Base-by-base conservation (phyloP, 2,797 vertebrate genomes). In the Mus caroli region DNA sequence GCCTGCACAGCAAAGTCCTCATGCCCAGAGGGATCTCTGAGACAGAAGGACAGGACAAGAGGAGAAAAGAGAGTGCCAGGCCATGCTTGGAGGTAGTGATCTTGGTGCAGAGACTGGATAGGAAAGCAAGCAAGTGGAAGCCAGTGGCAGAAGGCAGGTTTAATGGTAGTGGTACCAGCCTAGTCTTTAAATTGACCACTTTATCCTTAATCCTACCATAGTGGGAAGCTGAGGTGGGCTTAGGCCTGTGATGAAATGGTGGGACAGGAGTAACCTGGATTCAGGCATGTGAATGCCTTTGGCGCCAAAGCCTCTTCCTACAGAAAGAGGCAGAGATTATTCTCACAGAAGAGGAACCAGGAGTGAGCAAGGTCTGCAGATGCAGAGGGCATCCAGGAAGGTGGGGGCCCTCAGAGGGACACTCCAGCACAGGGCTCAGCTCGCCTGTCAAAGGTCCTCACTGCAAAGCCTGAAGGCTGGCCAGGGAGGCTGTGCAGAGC, bases 391-490 rank as follows among this genome's bases (percentile, higher is more conserved):
- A 46, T 40, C n/a, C 50, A 56, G 9, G 34, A 69, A 86, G 50
- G 75, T 19, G 7, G 4, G n/a, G n/a, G 11, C 62, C 46, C 22
- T 0, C 0, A 31, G 62, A 37, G 15, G 11, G 22, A 58, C 0
- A 14, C 37, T 8, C 31, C 9, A 10, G 40, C 40, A 26, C 26
- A 40, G 46, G 40, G 26, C 24, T 73, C 60, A 1, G 26, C 0
- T 0, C 20, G 0, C 58, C 28, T 3, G 0, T 14, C 10, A 50
- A 3, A 82, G 77, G 40, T 8, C 0, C 3, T 0, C 17, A 4
- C 31, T 8, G 15, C 15, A 26, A 22, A 73, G 24, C 20, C 50
- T 40, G n/a, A 26, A 28, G 88, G 76, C 56, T 0, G 1, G 20
- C 78, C 12, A 17, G 50, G 26, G 52, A 19, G 84, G 4, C 56